phyloP scores from a whole-genome alignment of 2,888 invertebrate genomes.

The Drosophila testacea region DNA sequence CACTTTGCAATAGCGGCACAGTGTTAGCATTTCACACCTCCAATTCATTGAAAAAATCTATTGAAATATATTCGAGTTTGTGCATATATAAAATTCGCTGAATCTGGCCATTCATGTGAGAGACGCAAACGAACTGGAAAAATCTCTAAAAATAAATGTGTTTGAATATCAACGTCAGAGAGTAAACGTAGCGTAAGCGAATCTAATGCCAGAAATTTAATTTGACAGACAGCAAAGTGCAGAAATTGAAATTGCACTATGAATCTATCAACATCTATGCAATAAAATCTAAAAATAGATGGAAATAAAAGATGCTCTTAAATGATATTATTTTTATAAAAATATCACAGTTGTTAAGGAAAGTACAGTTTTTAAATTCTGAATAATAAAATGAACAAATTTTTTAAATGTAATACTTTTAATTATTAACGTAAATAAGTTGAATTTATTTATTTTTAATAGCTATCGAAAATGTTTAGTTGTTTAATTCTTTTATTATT shows the following conservation, averaged over 20 bases:
- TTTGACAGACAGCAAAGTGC: conserved; percentile 57
- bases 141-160: conserved; percentile 57
- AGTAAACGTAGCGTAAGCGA: conserved; percentile 30
- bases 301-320: neutral
- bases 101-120: conserved; percentile 48
- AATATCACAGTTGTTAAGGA: neutral
- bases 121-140: conserved; percentile 64
- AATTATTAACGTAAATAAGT: too few species aligned
- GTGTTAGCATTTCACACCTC: conserved; percentile 68
- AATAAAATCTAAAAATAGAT: conserved; percentile 58
- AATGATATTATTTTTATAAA: neutral
- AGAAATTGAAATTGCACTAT: conserved; percentile 51
- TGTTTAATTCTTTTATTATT: neutral
- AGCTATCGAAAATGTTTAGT: too few species aligned
- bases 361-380: too few species aligned
- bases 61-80: conserved; percentile 52
- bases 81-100: conserved; percentile 57
- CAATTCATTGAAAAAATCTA: conserved; percentile 60
- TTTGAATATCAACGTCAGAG: conserved; percentile 26
- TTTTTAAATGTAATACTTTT: too few species aligned
- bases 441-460: too few species aligned
- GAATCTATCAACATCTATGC: conserved; percentile 63
- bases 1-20: conserved; percentile 12
- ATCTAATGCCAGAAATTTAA: conserved; percentile 52
- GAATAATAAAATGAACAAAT: neutral